Percentiles rank a stretch among this genome's conserved stretches.
These are phyloP conservation scores for Drosophila kuntzei DNA, from an alignment of 2,888 invertebrate genomes.

Conservation along the genomic window DNA sequence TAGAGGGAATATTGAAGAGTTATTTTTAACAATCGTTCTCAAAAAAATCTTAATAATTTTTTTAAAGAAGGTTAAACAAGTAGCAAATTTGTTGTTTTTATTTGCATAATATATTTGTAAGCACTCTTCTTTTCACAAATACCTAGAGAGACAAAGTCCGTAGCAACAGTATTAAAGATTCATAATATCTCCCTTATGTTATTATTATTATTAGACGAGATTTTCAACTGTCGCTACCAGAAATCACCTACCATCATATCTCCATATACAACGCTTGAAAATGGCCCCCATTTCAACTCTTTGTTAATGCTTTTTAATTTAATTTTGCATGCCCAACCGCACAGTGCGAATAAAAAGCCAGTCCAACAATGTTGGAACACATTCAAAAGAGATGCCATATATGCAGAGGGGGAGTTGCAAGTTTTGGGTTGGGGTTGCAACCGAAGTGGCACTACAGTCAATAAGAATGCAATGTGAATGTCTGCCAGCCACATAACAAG, in stretches of 20 bases:
- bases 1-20: no score
- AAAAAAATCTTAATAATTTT: no score
- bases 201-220: background rate
- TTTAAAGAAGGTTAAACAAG: no score
- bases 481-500: slow-evolving; percentile 77
- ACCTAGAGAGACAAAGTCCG: no score
- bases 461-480: slow-evolving; percentile 77
- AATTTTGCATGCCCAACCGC: slow-evolving; percentile 78
- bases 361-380: slow-evolving; percentile 64
- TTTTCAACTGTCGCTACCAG: background rate
- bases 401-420: background rate
- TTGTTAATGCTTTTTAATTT: slow-evolving; percentile 82
- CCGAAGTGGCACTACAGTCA: slow-evolving; percentile 77
- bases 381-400: slow-evolving; percentile 21
- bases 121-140: no score
- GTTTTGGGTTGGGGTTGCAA: slow-evolving; percentile 40
- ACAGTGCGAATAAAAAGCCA: slow-evolving; percentile 56
- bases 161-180: background rate
- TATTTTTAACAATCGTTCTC: no score
- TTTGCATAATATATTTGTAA: no score
- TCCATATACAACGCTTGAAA: background rate
- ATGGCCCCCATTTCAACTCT: slow-evolving; percentile 23
- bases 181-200: background rate
- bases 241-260: background rate
- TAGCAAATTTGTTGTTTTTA: no score